A percentile compares a stretch with the other conserved stretches of the same genome.
These are phyloP conservation scores for Dicrostonyx torquatus DNA, from an alignment of 2,797 vertebrate species.

Conservation along the genomic window DNA sequence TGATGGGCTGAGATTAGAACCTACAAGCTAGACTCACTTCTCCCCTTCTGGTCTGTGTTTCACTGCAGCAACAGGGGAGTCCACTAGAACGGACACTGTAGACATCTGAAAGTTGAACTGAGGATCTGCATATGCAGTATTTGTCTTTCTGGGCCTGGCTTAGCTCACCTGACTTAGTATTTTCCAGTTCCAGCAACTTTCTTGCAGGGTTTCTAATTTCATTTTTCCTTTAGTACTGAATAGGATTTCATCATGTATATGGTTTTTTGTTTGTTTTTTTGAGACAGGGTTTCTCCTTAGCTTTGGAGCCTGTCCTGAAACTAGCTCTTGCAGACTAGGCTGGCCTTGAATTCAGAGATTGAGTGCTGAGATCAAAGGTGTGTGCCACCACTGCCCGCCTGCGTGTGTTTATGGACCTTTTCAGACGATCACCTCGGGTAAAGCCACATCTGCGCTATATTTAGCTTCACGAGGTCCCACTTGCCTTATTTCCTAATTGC, in stretches of 20 bases:
- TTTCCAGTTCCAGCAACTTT: not conserved
- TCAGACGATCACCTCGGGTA: not conserved
- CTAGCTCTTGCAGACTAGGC: no score
- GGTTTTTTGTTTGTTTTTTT: no score
- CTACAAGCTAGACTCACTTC: not conserved
- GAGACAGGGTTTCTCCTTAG: no score
- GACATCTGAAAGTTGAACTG: not conserved
- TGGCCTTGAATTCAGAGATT: no score
- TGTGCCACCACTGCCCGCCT: no score
- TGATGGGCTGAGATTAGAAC: not conserved
- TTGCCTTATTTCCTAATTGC: not conserved
- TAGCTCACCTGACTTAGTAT: not conserved
- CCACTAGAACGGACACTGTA: not conserved
- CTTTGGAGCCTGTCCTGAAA: no score
- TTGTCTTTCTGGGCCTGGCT: not conserved
- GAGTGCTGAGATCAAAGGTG: no score
- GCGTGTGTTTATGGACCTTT: no score
- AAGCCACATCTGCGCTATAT: not conserved
- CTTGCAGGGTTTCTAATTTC: not conserved
- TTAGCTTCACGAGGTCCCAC: not conserved
- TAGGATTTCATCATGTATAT: not conserved
- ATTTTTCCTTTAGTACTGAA: not conserved
- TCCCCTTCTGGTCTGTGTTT: not conserved
- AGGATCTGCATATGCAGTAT: not conserved
- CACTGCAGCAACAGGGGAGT: not conserved